These are phyloP conservation scores for Ictalurus punctatus DNA, from an alignment of 2,113 vertebrate genomes.

Conservation along the genomic window DNA sequence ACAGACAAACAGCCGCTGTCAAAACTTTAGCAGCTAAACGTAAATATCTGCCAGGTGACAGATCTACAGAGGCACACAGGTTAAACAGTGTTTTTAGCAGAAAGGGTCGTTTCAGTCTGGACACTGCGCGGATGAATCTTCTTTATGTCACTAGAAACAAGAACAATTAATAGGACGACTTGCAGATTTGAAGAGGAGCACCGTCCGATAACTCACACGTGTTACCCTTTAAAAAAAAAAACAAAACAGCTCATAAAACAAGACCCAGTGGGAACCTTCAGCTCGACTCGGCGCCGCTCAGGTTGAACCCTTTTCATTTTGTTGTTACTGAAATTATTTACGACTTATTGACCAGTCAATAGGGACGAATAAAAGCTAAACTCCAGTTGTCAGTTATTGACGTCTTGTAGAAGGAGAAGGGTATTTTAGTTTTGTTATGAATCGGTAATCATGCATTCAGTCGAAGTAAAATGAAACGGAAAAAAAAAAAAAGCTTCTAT, in stretches of 20 bases:
- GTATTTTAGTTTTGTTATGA: background rate
- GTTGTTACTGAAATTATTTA: constrained; percentile 1
- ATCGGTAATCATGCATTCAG: background rate
- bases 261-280: background rate
- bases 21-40: constrained; percentile 62
- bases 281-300: background rate
- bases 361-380: background rate
- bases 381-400: background rate
- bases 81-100: constrained; percentile 63
- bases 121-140: constrained; percentile 63
- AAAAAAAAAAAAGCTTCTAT: background rate
- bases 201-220: background rate
- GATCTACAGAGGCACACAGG: constrained; percentile 60
- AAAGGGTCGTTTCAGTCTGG: constrained; percentile 54
- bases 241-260: background rate
- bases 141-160: constrained; percentile 44
- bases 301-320: background rate
- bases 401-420: background rate
- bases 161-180: constrained; percentile 21
- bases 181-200: background rate
- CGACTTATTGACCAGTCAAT: background rate
- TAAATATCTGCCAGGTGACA: constrained; percentile 57
- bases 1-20: constrained; percentile 70
- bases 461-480: background rate
- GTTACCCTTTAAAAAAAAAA: background rate